phyloP scores from a whole-genome alignment of 2,797 vertebrate genomes.

The Sphaeramia orbicularis region DNA sequence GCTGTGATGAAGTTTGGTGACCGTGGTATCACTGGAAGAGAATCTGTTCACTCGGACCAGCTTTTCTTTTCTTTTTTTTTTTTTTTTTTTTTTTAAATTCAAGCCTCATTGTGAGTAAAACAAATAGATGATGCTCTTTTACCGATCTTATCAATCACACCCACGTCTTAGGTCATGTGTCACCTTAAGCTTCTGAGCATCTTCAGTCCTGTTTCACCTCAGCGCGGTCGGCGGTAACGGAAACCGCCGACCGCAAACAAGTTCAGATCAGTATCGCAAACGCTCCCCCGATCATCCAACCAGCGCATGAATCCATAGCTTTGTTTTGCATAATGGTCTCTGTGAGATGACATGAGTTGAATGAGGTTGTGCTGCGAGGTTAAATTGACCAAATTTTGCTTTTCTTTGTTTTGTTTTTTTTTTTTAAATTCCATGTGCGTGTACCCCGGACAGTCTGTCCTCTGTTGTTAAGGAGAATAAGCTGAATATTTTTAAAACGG shows the following conservation, averaged over 20 bases:
- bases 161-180: background rate
- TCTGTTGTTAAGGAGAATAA: conserved; percentile 80
- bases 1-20: conserved; percentile 31
- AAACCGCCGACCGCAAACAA: conserved; percentile 19
- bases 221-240: conserved; percentile 54
- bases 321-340: conserved; percentile 88
- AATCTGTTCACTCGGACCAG: conserved; percentile 57
- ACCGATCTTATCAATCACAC: conserved; percentile 25
- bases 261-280: conserved; percentile 52
- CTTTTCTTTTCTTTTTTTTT: conserved; percentile 10
- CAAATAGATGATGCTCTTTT: conserved; percentile 11
- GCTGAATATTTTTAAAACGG: conserved; percentile 86
- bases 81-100: conserved; percentile 8
- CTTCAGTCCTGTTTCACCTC: conserved; percentile 54
- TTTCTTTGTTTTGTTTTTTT: conserved; percentile 20
- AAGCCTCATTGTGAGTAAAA: conserved; percentile 32
- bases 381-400: conserved; percentile 83
- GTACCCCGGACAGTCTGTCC: conserved; percentile 75
- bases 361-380: conserved; percentile 75
- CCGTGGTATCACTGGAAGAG: conserved; percentile 38
- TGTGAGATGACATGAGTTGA: conserved; percentile 86
- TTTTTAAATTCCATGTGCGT: conserved; percentile 64
- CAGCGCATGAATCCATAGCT: conserved; percentile 81
- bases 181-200: conserved; percentile 37
- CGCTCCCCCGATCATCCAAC: conserved; percentile 54